Percentiles rank a stretch among this genome's conserved stretches.
Evolutionary conservation across 2,888 invertebrate genomes (phyloP).

Genomic region (Odiellus spinosus): DNA sequence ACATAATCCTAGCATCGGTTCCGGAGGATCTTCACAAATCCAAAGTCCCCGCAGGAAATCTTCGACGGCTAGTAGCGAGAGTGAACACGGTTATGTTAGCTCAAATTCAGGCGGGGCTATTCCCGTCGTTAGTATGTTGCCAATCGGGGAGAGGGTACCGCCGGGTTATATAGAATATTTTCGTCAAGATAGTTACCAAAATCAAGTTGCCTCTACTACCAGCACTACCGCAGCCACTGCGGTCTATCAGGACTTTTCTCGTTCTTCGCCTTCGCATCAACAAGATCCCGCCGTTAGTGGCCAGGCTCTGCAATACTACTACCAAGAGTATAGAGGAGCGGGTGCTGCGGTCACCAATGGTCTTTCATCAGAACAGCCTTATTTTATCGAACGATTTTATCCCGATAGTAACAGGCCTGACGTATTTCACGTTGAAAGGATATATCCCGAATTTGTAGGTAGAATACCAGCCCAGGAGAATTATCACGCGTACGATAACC

Average conservation of each 20-base stretch:
- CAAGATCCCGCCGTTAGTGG: too few relatives aligned
- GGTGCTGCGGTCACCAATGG: background rate
- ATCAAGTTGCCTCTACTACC: slow-evolving; percentile 15
- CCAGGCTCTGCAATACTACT: background rate
- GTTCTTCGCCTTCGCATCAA: too few relatives aligned
- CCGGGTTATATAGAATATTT: slow-evolving; percentile 9
- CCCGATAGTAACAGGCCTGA: slow-evolving; percentile 11
- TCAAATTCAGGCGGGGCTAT: slow-evolving; percentile 17
- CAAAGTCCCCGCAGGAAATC: slow-evolving; percentile 56
- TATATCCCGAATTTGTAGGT: slow-evolving; percentile 25
- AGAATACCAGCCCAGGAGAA: slow-evolving; percentile 19
- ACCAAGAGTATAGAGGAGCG: slow-evolving; percentile 2
- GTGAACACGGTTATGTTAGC: slow-evolving; percentile 33
- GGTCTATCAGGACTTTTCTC: slow-evolving; percentile 12
- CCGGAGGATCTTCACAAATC: slow-evolving; percentile 30
- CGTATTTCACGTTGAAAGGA: slow-evolving; percentile 17
- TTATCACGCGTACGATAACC: slow-evolving; percentile 21
- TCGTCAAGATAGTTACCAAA: slow-evolving; percentile 12
- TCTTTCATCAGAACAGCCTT: background rate
- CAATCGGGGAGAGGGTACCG: slow-evolving; percentile 12
- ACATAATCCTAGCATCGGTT: slow-evolving; percentile 15
- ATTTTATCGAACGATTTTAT: slow-evolving; percentile 3
- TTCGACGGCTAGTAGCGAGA: slow-evolving; percentile 49
- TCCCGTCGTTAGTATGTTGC: slow-evolving; percentile 11
- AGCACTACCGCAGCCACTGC: slow-evolving; percentile 17